Conservation (phyloP, 2,888 invertebrate genomes). For the Eueremaeus valkanovi region DNA sequence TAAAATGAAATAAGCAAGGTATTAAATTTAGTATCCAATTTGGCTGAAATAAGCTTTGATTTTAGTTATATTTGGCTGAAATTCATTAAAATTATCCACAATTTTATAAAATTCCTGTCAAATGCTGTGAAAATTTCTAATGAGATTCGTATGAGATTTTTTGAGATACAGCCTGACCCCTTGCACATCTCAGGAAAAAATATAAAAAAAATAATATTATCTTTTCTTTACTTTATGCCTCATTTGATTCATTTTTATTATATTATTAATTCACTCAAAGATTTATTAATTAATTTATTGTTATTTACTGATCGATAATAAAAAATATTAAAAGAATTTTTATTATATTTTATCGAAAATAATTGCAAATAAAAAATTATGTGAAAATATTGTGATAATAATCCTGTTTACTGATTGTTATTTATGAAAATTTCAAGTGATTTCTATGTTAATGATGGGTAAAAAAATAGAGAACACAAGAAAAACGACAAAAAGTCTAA, state of each 20-base stretch:
- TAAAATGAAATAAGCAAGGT: too few species aligned
- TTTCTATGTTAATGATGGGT: background rate
- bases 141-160: too few species aligned
- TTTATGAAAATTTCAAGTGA: background rate
- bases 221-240: too few species aligned
- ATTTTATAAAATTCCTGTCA: too few species aligned
- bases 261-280: background rate
- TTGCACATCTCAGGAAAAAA: too few species aligned
- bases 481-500: constrained; percentile 11
- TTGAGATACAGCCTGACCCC: too few species aligned
- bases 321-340: background rate
- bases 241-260: background rate
- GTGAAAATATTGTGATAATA: background rate
- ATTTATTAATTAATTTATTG: background rate
- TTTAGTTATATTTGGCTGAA: background rate
- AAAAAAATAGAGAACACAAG: background rate
- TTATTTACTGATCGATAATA: background rate
- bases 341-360: too few species aligned
- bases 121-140: too few species aligned
- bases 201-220: too few species aligned
- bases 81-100: too few species aligned
- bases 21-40: background rate
- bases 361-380: background rate
- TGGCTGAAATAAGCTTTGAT: too few species aligned
- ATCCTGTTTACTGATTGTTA: too few species aligned